phyloP scores from a whole-genome alignment of 2,888 invertebrate genomes.

The Fissipunctia ypsillon region DNA sequence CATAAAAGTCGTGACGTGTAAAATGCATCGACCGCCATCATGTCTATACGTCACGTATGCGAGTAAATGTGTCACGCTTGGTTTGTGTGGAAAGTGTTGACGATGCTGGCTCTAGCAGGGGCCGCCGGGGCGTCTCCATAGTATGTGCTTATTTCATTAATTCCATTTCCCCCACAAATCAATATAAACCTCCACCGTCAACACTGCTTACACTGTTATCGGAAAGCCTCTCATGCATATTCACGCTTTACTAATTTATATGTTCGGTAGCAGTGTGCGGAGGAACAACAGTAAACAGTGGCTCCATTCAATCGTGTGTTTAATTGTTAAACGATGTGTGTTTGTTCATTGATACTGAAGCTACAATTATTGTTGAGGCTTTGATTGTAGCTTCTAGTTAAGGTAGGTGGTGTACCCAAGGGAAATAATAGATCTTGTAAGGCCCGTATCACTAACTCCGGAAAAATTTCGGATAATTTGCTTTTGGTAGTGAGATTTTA shows the following conservation, averaged over 20 bases:
- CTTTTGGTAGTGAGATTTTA: no score
- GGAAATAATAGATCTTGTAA: not conserved
- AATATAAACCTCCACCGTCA: slow-evolving; percentile 12
- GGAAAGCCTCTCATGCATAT: slow-evolving; percentile 50
- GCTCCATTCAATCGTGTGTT: slow-evolving; percentile 22
- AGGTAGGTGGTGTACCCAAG: not conserved
- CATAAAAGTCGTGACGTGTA: no score
- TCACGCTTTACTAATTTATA: slow-evolving; percentile 41
- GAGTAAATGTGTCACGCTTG: no score
- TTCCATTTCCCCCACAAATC: slow-evolving; percentile 24
- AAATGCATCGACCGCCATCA: not conserved
- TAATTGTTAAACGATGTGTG: slow-evolving; percentile 35
- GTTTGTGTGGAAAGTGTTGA: not conserved
- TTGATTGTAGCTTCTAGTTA: slow-evolving; percentile 21
- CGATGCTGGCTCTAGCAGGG: no score
- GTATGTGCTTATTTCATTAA: not conserved
- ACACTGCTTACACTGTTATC: slow-evolving; percentile 11
- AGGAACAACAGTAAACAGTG: slow-evolving; percentile 38
- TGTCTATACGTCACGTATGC: not conserved
- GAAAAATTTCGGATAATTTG: not conserved
- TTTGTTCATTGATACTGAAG: slow-evolving; percentile 24
- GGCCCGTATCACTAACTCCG: not conserved
- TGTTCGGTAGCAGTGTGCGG: slow-evolving; percentile 23
- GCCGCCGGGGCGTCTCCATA: no score
- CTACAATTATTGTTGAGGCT: slow-evolving; percentile 10